Conservation (phyloP, 1,140 invertebrate species). For the Listronotus bonariensis region DNA sequence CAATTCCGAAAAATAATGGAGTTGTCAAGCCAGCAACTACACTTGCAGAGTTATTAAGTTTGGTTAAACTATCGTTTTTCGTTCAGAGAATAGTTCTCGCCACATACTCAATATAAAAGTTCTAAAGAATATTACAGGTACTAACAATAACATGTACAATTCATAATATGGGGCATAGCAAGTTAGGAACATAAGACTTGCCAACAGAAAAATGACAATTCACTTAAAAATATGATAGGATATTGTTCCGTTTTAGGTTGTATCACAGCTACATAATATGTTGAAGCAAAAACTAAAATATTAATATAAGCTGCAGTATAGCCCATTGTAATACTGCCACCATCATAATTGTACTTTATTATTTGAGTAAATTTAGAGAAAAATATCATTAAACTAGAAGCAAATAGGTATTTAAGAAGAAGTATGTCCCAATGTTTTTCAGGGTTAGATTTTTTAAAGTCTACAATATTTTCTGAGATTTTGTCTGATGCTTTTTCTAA, state of each 20-base stretch:
- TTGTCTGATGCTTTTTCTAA: slow-evolving; percentile 19
- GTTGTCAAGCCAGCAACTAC: slow-evolving; percentile 22
- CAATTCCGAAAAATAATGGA: slow-evolving; percentile 29
- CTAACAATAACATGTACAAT: slow-evolving; percentile 16
- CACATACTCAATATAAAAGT: slow-evolving; percentile 22
- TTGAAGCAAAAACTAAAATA: slow-evolving; percentile 17
- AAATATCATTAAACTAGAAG: slow-evolving; percentile 28
- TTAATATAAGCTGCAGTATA: slow-evolving; percentile 35
- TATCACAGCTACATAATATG: slow-evolving; percentile 6
- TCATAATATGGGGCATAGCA: slow-evolving; percentile 34
- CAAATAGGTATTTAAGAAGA: slow-evolving; percentile 27
- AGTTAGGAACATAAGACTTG: slow-evolving; percentile 15
- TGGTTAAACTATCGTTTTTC: slow-evolving; percentile 23
- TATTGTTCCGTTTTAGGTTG: slow-evolving; percentile 8
- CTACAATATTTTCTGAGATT: slow-evolving; percentile 1
- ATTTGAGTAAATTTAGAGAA: slow-evolving; percentile 35
- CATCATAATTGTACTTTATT: slow-evolving; percentile 28
- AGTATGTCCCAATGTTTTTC: slow-evolving; percentile 35
- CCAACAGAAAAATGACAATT: slow-evolving; percentile 18
- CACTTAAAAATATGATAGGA: slow-evolving; percentile 9
- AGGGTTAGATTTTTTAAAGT: slow-evolving; percentile 19
- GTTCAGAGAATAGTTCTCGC: slow-evolving; percentile 22
- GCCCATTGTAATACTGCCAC: slow-evolving; percentile 17
- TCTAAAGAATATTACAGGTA: slow-evolving; percentile 24
- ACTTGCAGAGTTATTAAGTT: slow-evolving; percentile 18